Percentiles rank a stretch among this genome's conserved stretches.
These are phyloP conservation scores for Prunella fulvescens DNA, from an alignment of 2,113 vertebrate genomes.

Conservation along the genomic window DNA sequence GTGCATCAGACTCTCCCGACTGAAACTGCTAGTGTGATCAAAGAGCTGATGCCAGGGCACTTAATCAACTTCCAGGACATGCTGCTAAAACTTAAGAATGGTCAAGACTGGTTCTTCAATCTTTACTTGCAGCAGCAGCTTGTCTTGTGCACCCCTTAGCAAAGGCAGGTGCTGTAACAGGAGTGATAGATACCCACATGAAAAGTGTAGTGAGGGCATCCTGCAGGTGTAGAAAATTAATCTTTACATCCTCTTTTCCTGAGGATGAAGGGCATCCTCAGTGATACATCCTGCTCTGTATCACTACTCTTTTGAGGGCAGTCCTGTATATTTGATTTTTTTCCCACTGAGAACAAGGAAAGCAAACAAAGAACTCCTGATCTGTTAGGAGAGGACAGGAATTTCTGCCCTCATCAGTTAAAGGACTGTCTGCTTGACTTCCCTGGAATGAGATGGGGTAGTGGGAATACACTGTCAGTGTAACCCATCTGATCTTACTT, in stretches of 20 bases:
- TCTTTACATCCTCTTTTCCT: neutral
- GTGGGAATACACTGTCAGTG: neutral
- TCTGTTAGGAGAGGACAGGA: neutral
- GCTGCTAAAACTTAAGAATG: neutral
- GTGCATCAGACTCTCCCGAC: neutral
- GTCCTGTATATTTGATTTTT: neutral
- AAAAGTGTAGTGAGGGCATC: neutral
- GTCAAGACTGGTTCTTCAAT: neutral
- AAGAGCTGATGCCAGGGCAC: neutral
- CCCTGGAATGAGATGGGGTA: neutral
- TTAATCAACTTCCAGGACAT: neutral
- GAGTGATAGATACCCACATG: neutral
- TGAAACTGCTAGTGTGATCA: neutral
- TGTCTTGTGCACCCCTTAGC: neutral
- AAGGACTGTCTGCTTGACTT: neutral
- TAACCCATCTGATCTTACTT: neutral
- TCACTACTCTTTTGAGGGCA: neutral
- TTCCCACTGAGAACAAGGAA: neutral
- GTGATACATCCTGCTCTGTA: neutral
- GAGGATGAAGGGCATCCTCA: neutral
- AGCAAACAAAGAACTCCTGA: neutral
- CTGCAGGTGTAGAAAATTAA: neutral
- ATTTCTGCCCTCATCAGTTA: neutral
- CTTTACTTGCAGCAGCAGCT: neutral
- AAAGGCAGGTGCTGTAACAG: neutral